phyloP scores from a whole-genome alignment of 2,113 vertebrate genomes.

The Pseudopipra pipra region DNA sequence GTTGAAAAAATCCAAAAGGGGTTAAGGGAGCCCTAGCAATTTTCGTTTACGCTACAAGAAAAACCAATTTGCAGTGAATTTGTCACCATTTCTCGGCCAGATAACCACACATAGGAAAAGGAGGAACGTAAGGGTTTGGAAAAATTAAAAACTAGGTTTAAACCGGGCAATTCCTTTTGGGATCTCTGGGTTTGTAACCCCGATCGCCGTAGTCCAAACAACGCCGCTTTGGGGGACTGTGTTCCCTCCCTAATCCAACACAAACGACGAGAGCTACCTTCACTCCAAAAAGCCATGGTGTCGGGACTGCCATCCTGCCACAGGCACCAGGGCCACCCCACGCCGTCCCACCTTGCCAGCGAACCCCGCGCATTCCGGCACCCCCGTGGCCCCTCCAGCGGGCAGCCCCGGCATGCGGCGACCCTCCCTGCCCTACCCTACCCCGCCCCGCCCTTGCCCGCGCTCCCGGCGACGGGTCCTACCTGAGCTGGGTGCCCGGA shows the following conservation, averaged over 20 bases:
- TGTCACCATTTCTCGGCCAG: neutral
- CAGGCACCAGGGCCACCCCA: neutral
- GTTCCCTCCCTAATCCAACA: rapidly evolving
- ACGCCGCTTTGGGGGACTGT: rapidly evolving
- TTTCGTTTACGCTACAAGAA: neutral
- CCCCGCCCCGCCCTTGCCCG: neutral
- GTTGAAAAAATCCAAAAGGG: neutral
- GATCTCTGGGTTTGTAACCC: neutral
- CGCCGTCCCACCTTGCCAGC: neutral
- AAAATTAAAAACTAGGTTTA: neutral
- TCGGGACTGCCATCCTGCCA: neutral
- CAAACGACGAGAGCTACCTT: neutral
- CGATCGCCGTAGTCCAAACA: neutral
- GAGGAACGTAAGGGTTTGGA: neutral
- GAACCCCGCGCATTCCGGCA: too few species aligned
- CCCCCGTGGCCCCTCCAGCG: neutral
- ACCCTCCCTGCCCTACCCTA: neutral
- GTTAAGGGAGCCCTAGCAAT: neutral
- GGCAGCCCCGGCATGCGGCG: neutral
- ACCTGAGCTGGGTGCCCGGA: slow-evolving; percentile 91
- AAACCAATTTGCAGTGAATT: neutral
- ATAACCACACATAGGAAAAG: neutral
- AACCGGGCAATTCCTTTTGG: neutral
- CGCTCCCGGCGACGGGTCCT: neutral
- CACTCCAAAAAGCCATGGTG: neutral